Conservation (phyloP, 2,797 vertebrate genomes). For the Poliocrania exsul region DNA sequence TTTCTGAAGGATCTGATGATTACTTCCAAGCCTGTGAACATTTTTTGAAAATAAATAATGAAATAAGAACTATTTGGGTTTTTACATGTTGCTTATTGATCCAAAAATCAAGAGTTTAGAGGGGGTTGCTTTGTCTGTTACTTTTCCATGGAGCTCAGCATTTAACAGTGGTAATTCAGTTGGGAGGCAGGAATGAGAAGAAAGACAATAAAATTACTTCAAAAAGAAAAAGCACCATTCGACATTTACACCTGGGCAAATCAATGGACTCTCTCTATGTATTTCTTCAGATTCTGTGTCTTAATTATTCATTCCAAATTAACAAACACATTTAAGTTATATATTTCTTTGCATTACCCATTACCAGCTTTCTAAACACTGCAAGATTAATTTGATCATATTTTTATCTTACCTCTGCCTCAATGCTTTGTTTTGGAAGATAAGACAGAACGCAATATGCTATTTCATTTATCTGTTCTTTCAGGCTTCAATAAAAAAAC, state of each 20-base stretch:
- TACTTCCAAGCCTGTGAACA: background rate
- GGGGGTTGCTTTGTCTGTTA: background rate
- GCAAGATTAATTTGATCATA: background rate
- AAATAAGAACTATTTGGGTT: background rate
- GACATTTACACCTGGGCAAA: background rate
- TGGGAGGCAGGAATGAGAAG: background rate
- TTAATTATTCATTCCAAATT: background rate
- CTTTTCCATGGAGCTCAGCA: background rate
- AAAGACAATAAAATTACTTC: background rate
- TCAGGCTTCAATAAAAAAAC: background rate
- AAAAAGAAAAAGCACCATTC: background rate
- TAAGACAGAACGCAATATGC: background rate
- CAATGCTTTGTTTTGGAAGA: background rate
- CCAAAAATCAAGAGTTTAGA: background rate
- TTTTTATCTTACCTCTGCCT: background rate
- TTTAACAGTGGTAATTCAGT: background rate
- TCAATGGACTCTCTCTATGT: background rate
- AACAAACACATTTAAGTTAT: background rate
- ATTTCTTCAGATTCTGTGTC: background rate
- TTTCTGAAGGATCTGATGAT: background rate
- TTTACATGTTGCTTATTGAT: background rate
- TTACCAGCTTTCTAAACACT: background rate
- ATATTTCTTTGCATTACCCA: background rate
- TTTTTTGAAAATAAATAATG: background rate
- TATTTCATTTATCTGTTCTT: background rate